Evolutionary conservation across 2,888 invertebrate genomes (phyloP).

Genomic region (Philhelius pedissequus): DNA sequence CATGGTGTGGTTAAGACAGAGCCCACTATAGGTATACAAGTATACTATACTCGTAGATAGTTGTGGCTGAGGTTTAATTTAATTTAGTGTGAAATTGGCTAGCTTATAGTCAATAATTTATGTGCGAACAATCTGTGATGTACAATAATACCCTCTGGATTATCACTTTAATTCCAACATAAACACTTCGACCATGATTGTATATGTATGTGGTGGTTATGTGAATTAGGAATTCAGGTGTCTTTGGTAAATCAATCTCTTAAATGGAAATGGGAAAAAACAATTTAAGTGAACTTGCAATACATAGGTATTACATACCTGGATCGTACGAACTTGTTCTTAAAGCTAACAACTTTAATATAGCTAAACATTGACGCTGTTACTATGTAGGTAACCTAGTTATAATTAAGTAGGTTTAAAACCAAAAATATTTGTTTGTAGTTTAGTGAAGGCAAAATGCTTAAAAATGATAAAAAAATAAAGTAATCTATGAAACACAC

Average conservation of each 20-base stretch:
- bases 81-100: constrained; percentile 26
- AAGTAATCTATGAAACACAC: no score
- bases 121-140: not conserved
- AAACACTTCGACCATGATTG: constrained; percentile 8
- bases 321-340: no score
- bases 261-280: not conserved
- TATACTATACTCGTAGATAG: not conserved
- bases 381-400: no score
- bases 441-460: no score
- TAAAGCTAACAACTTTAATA: no score
- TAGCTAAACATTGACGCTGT: no score
- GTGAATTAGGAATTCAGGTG: not conserved
- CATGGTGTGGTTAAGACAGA: not conserved
- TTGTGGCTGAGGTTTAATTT: constrained; percentile 27
- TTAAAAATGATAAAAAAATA: no score
- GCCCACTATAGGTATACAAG: not conserved
- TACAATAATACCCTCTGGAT: constrained; percentile 23
- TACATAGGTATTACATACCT: no score
- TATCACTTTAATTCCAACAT: constrained; percentile 14
- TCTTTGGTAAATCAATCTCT: not conserved
- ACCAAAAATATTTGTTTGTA: no score
- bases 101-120: constrained; percentile 6
- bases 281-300: no score
- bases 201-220: constrained; percentile 35
- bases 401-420: no score